Base-by-base conservation (phyloP, 2,888 invertebrate genomes). In the Cremastobaeus sp. region DNA sequence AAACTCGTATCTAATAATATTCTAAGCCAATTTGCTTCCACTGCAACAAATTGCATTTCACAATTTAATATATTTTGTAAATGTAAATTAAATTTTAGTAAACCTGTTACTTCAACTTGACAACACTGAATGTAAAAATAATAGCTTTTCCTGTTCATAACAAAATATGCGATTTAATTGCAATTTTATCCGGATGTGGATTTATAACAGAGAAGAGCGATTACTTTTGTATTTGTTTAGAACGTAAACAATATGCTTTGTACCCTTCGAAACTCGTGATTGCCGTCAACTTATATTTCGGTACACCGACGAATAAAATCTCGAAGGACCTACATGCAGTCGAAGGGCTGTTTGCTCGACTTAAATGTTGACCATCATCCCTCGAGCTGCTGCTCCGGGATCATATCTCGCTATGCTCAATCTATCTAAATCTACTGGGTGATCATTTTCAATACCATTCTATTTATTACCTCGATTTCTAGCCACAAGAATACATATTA, bases 281-380 rank as follows among this genome's bases (percentile, higher is more conserved):
- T 64, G 47, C 57, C 73, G 62, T 65, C 70, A 55, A 68, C 76
- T 76, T 75, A 78, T 75, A 79, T 75, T 73, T 74, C 55, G 65
- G 73, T 57, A 60, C 69, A 68, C 47, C 59, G 59, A 68, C 57
- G 74, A 76, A 71, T 64, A 47, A 47, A 65, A 59, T 78, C 76
- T 77, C 76, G 55, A 78, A 77, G 79, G 79, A 78, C 76, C 71
- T 75, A 75, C 66, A 66, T 68, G 50, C 76, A 47, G 76, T 68
- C 72, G 74, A 65, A 62, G 77, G 77, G 64, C 72, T 82, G 84
- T 85, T 85, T 85, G 74, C 83, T 55, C 64, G 47, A 68, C 77
- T 83, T 85, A 84, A 85, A 85, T 85, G 84, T 85, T 85, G 83
- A 85, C 84, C 84, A 78, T 77, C 71, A 79, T 78, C 76, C 78